Percentiles rank a stretch among this genome's conserved stretches.
Evolutionary conservation across 1,140 invertebrate species (phyloP).

Genomic region (Drosophila virilis): DNA sequence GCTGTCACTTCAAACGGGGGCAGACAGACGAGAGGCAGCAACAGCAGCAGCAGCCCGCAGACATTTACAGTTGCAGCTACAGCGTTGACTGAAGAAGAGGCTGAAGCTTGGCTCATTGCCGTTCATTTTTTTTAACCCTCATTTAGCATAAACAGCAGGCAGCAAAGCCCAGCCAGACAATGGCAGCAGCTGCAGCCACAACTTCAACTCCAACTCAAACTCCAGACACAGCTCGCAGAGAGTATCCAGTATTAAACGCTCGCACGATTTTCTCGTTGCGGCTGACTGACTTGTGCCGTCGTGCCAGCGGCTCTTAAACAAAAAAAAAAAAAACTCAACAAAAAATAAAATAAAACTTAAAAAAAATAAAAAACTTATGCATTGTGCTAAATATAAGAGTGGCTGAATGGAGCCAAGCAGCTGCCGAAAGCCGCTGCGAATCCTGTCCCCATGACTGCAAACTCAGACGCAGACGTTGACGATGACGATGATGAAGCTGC

Average conservation of each 20-base stretch:
- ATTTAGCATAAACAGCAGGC: slow-evolving; percentile 73
- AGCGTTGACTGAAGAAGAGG: slow-evolving; percentile 12
- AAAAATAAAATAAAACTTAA: slow-evolving; percentile 21
- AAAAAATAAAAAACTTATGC: slow-evolving; percentile 44
- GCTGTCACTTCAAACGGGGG: not conserved
- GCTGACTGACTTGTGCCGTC: slow-evolving; percentile 80
- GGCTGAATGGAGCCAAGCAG: slow-evolving; percentile 13
- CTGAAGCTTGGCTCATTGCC: slow-evolving; percentile 46
- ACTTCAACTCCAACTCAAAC: slow-evolving; percentile 35
- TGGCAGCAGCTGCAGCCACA: slow-evolving; percentile 35
- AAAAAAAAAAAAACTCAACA: slow-evolving; percentile 2
- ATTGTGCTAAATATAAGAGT: slow-evolving; percentile 72
- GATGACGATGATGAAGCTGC: slow-evolving; percentile 39
- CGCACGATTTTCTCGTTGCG: slow-evolving; percentile 82
- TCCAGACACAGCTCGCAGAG: slow-evolving; percentile 13
- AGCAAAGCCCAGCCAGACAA: slow-evolving; percentile 34
- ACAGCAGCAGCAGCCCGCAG: slow-evolving; percentile 28
- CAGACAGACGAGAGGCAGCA: slow-evolving; percentile 13
- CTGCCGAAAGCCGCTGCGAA: slow-evolving; percentile 33
- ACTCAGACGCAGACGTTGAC: not conserved
- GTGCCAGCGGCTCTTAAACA: slow-evolving; percentile 62
- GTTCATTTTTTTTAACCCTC: slow-evolving; percentile 65
- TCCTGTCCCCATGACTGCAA: slow-evolving; percentile 41
- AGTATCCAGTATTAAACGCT: slow-evolving; percentile 67
- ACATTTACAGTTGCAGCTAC: slow-evolving; percentile 47